Evolutionary conservation across 2,888 invertebrate species (phyloP).

Genomic region (Stictocephala bisonia): DNA sequence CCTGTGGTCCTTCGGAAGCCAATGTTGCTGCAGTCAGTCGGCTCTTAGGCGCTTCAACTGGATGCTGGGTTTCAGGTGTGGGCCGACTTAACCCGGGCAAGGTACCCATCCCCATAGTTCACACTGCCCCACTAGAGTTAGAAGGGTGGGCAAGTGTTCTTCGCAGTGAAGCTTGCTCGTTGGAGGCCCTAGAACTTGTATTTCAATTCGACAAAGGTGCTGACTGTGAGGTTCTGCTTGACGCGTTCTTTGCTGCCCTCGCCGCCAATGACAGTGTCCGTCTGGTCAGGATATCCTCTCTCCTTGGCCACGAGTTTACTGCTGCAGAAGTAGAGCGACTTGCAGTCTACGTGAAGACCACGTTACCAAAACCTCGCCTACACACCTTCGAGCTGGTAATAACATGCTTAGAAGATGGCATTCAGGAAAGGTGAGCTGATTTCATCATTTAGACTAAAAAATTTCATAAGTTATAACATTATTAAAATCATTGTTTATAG

Average conservation of each 20-base stretch:
- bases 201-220: slow-evolving; percentile 66
- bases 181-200: slow-evolving; percentile 67
- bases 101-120: slow-evolving; percentile 52
- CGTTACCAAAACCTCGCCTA: slow-evolving; percentile 66
- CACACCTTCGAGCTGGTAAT: slow-evolving; percentile 69
- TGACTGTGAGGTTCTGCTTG: slow-evolving; percentile 65
- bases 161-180: slow-evolving; percentile 65
- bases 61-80: slow-evolving; percentile 59
- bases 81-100: slow-evolving; percentile 48
- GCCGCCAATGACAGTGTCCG: slow-evolving; percentile 68
- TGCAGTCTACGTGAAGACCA: slow-evolving; percentile 66
- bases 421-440: slow-evolving; percentile 64
- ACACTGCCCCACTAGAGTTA: slow-evolving; percentile 66
- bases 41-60: slow-evolving; percentile 66
- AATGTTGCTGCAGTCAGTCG: slow-evolving; percentile 68
- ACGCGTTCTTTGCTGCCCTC: slow-evolving; percentile 67
- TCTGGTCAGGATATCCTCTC: slow-evolving; percentile 67
- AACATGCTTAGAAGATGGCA: slow-evolving; percentile 68
- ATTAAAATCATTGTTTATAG: too few relatives aligned
- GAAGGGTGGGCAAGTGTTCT: slow-evolving; percentile 69
- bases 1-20: slow-evolving; percentile 68
- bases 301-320: slow-evolving; percentile 68
- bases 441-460: too few relatives aligned
- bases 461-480: too few relatives aligned
- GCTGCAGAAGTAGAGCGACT: slow-evolving; percentile 67